Conservation (phyloP, 2,888 invertebrate species). For the Smittia aterrima region DNA sequence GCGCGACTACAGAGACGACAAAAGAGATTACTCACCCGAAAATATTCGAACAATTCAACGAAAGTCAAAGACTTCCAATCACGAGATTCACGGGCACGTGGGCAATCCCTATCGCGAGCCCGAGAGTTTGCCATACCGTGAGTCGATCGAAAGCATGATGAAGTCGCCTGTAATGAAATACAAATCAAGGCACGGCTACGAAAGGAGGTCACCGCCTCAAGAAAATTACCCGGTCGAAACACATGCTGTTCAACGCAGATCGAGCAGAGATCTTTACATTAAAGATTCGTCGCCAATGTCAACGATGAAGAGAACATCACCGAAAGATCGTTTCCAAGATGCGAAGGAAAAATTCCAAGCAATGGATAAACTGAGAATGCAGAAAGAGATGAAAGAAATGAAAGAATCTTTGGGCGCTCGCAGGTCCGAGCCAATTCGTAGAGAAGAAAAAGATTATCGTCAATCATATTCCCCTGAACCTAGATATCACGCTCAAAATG, state of each 20-base stretch:
- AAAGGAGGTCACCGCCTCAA: background rate
- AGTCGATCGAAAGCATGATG: constrained; percentile 55
- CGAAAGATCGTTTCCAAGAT: constrained; percentile 78
- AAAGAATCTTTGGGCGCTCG: background rate
- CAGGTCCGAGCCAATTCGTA: background rate
- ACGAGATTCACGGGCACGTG: constrained; percentile 38
- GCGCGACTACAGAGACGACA: background rate
- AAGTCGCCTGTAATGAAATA: constrained; percentile 54
- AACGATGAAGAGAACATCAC: constrained; percentile 53
- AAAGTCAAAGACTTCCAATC: background rate
- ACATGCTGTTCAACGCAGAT: background rate
- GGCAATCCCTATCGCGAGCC: constrained; percentile 54
- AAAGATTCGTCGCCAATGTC: constrained; percentile 31
- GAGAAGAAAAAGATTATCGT: background rate
- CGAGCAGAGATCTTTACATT: background rate
- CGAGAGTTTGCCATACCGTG: constrained; percentile 53
- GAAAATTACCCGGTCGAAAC: background rate
- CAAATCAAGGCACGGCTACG: constrained; percentile 44
- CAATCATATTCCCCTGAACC: background rate
- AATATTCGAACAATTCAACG: background rate
- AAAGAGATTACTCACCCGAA: constrained; percentile 6
- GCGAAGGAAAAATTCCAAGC: constrained; percentile 83
- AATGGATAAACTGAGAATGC: constrained; percentile 59
- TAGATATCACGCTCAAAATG: constrained; percentile 42
- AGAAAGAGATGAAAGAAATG: background rate